Percentiles rank a stretch among this genome's conserved stretches.
Evolutionary conservation across 1,140 invertebrate species (phyloP).

Genomic region (Heliconius congener): DNA sequence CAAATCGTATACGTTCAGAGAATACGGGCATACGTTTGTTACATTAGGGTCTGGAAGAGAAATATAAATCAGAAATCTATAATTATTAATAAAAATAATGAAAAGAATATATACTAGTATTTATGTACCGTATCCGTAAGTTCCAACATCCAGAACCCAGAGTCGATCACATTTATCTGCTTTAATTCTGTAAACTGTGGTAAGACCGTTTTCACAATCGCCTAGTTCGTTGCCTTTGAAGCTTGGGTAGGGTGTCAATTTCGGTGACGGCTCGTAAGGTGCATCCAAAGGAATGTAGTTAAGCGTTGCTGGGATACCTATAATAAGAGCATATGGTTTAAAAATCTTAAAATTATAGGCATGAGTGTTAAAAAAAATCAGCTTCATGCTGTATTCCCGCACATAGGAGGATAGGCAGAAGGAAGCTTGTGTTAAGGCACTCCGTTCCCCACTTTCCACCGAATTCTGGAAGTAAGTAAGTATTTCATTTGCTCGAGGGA

Average conservation of each 20-base stretch:
- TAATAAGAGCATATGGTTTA: slow-evolving; percentile 31
- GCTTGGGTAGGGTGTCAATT: slow-evolving; percentile 88
- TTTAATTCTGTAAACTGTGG: slow-evolving; percentile 88
- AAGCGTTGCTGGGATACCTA: slow-evolving; percentile 90
- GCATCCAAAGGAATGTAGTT: slow-evolving; percentile 88
- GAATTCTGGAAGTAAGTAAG: too few species aligned
- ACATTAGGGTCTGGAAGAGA: slow-evolving; percentile 75
- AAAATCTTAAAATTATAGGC: too few species aligned
- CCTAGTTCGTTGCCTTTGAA: slow-evolving; percentile 88
- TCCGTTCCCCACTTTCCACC: too few species aligned
- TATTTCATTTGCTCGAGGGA: too few species aligned
- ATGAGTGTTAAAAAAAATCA: too few species aligned
- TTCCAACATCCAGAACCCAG: slow-evolving; percentile 91
- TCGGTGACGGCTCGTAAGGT: slow-evolving; percentile 84
- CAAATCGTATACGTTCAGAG: slow-evolving; percentile 89
- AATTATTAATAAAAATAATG: background rate
- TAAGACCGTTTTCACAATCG: slow-evolving; percentile 87
- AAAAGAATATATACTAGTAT: slow-evolving; percentile 11
- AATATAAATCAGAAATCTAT: slow-evolving; percentile 9
- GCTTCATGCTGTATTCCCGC: too few species aligned
- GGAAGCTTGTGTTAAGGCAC: too few species aligned
- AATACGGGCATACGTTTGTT: slow-evolving; percentile 87
- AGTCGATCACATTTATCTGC: slow-evolving; percentile 89
- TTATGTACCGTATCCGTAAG: slow-evolving; percentile 86
- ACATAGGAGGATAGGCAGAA: too few species aligned